Conservation (phyloP, 1,140 invertebrate genomes). For the Euura lappo region DNA sequence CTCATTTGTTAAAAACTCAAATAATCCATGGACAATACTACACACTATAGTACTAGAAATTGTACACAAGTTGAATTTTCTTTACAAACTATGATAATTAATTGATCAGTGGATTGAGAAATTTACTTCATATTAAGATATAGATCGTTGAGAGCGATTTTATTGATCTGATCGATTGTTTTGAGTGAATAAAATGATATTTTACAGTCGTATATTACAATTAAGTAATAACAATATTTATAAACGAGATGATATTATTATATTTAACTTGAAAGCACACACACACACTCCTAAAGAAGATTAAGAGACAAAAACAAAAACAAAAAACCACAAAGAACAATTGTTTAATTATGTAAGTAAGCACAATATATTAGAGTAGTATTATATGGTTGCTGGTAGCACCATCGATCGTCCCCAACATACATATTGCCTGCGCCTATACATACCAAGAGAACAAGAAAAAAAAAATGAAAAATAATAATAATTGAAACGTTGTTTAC, state of each 20-base stretch:
- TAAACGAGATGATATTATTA: not conserved
- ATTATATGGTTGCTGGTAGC: constrained; percentile 35
- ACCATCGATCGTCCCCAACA: constrained; percentile 42
- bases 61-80: too few relatives aligned
- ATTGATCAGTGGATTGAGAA: too few relatives aligned
- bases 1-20: too few relatives aligned
- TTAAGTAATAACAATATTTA: not conserved
- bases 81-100: too few relatives aligned
- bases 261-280: not conserved
- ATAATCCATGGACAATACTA: too few relatives aligned
- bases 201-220: too few relatives aligned
- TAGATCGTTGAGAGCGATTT: too few relatives aligned
- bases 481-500: constrained; percentile 3
- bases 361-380: constrained; percentile 23
- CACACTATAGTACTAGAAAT: too few relatives aligned
- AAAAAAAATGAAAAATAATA: not conserved
- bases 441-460: constrained; percentile 18
- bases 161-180: too few relatives aligned
- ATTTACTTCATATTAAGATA: too few relatives aligned
- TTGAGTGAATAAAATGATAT: too few relatives aligned
- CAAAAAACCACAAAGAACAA: constrained; percentile 6
- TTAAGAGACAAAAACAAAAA: not conserved
- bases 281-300: constrained; percentile 8
- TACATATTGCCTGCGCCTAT: constrained; percentile 42
- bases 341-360: constrained; percentile 13